Percentiles rank a stretch among this genome's conserved stretches.
phyloP scores from a whole-genome alignment of 37 sponge, comb jelly and placozoan species.

The Chondrosia reniformis region DNA sequence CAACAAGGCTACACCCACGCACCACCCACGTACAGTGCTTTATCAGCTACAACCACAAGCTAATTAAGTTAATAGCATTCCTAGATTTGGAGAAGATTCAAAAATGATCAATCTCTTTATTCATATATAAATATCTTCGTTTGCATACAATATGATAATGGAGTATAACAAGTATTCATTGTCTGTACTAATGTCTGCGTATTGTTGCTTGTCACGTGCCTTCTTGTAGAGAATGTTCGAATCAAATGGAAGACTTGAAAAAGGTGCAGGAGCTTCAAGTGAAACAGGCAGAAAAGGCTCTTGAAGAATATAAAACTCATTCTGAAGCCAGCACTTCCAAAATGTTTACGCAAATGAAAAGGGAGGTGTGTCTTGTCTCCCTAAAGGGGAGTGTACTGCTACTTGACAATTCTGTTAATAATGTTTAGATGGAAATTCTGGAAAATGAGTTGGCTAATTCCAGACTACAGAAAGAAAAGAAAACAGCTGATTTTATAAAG shows the following conservation, averaged over 20 bases:
- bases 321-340: not conserved
- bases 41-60: too few species aligned
- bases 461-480: not conserved
- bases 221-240: not conserved
- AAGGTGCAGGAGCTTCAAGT: not conserved
- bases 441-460: not conserved
- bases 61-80: too few species aligned
- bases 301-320: not conserved
- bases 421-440: not conserved
- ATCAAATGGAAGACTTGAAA: not conserved
- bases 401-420: not conserved
- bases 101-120: too few species aligned
- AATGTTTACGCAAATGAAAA: not conserved
- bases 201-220: too few species aligned
- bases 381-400: not conserved
- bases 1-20: too few species aligned
- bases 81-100: too few species aligned
- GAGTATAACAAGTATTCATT: too few species aligned
- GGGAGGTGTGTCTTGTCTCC: constrained; percentile 6
- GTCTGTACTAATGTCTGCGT: too few species aligned
- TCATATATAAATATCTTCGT: too few species aligned
- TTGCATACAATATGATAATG: too few species aligned
- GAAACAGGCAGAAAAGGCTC: constrained; percentile 1
- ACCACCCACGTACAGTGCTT: too few species aligned
- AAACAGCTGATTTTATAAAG: not conserved